These are phyloP conservation scores for Clarias batrachus DNA, from an alignment of 2,113 vertebrate species.

Conservation along the genomic window DNA sequence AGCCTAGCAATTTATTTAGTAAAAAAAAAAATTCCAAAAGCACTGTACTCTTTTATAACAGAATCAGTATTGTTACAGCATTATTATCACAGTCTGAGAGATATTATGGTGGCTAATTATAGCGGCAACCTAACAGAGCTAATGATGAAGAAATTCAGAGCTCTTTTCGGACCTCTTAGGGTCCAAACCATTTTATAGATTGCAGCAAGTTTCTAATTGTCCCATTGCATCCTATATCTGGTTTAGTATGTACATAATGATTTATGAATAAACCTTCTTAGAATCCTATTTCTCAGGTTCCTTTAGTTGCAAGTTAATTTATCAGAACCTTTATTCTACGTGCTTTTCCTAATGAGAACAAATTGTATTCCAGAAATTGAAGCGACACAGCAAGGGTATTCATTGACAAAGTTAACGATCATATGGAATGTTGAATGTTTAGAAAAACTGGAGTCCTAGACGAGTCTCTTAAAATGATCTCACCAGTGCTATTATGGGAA, in stretches of 20 bases:
- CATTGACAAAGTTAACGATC: conserved; percentile 69
- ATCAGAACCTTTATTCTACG: conserved; percentile 68
- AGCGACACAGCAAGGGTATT: conserved; percentile 58
- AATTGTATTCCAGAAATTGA: conserved; percentile 57
- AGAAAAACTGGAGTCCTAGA: conserved; percentile 54
- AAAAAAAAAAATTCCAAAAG: conserved; percentile 21
- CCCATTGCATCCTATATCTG: not conserved
- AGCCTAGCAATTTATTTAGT: conserved; percentile 59
- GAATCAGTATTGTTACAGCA: conserved; percentile 25
- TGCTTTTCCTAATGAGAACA: conserved; percentile 67
- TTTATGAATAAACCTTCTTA: conserved; percentile 52
- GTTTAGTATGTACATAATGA: not conserved
- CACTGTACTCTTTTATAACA: conserved; percentile 22
- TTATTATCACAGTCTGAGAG: conserved; percentile 35
- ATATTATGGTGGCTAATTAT: conserved; percentile 39
- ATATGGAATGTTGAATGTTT: conserved; percentile 60
- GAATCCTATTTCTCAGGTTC: conserved; percentile 65
- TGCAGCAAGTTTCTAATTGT: not conserved
- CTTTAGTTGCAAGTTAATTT: conserved; percentile 46
- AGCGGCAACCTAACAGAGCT: conserved; percentile 29
- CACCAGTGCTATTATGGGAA: conserved; percentile 46
- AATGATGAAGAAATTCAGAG: conserved; percentile 27
- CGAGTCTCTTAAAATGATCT: conserved; percentile 57
- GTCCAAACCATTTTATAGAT: conserved; percentile 16
- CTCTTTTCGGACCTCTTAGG: not conserved